Percentiles rank a stretch among this genome's conserved stretches.
Evolutionary conservation across 1,140 invertebrate genomes (phyloP).

Genomic region (Drosophila kepulauana): DNA sequence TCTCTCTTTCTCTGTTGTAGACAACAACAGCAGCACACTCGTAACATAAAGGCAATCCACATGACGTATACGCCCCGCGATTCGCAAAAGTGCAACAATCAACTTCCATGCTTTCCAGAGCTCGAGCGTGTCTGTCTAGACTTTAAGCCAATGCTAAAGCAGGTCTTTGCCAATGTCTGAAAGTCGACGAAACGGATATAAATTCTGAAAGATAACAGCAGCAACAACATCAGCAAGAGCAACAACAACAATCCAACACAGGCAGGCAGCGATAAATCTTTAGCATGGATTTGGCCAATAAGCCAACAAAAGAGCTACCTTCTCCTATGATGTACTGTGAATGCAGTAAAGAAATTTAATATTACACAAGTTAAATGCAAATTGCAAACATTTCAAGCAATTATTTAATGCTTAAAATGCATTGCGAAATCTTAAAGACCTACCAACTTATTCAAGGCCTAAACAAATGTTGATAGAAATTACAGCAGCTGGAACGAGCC

Average conservation of each 20-base stretch:
- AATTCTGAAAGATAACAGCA: constrained; percentile 65
- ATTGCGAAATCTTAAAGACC: constrained; percentile 25
- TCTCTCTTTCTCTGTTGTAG: constrained; percentile 2
- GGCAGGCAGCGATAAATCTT: constrained; percentile 68
- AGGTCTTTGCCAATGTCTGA: constrained; percentile 69
- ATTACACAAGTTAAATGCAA: constrained; percentile 57
- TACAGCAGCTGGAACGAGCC: constrained; percentile 29
- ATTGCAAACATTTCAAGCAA: constrained; percentile 3
- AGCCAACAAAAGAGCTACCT: constrained; percentile 57
- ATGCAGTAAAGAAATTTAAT: constrained; percentile 53
- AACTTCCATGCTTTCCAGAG: constrained; percentile 27
- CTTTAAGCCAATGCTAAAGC: constrained; percentile 68
- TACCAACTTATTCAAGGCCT: constrained; percentile 3
- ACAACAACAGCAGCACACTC: neutral
- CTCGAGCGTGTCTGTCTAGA: constrained; percentile 53
- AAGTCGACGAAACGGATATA: constrained; percentile 64
- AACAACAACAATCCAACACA: constrained; percentile 16
- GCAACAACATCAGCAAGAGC: constrained; percentile 21
- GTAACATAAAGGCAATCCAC: constrained; percentile 54
- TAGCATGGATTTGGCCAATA: constrained; percentile 70
- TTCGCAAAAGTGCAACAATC: constrained; percentile 52
- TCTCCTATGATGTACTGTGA: constrained; percentile 53
- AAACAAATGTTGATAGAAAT: constrained; percentile 13
- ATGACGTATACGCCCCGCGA: constrained; percentile 65
- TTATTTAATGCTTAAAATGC: neutral